Conservation (phyloP, 2,797 vertebrate species). For the Muraenolepis orangiensis region DNA sequence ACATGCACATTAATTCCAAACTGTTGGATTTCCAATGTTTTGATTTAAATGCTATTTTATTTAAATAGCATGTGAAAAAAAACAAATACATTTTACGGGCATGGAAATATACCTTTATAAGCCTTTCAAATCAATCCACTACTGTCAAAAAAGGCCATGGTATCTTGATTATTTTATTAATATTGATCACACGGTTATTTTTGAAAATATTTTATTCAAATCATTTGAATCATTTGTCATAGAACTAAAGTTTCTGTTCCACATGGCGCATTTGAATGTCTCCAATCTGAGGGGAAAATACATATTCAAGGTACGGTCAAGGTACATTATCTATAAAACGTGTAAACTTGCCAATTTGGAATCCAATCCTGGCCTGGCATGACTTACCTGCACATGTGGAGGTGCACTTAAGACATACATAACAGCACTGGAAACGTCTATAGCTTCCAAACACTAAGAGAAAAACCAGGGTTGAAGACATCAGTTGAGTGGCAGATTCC, state of each 20-base stretch:
- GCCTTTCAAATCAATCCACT: not conserved
- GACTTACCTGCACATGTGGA: constrained; percentile 86
- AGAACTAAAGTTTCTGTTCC: not conserved
- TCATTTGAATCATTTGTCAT: not conserved
- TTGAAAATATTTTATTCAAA: not conserved
- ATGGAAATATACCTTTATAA: not conserved
- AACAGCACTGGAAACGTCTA: constrained; percentile 89
- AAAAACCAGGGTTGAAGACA: not conserved
- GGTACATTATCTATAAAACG: not conserved
- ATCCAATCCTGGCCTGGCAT: not conserved
- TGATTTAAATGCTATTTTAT: not conserved
- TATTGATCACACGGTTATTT: not conserved
- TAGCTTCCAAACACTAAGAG: constrained; percentile 87
- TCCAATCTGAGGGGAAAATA: not conserved
- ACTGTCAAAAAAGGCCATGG: not conserved
- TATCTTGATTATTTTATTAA: not conserved
- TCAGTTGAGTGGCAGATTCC: not conserved
- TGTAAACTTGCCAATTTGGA: not conserved
- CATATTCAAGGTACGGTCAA: not conserved
- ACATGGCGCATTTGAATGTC: constrained; percentile 1
- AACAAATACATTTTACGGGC: not conserved
- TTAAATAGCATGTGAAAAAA: not conserved
- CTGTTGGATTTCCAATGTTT: not conserved
- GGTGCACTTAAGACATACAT: constrained; percentile 88
- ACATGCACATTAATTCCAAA: not conserved